Percentiles rank a stretch among this genome's conserved stretches.
Conservation (phyloP, 37 sponge, comb jelly and placozoan species). For the Petrosia ficiformis region DNA sequence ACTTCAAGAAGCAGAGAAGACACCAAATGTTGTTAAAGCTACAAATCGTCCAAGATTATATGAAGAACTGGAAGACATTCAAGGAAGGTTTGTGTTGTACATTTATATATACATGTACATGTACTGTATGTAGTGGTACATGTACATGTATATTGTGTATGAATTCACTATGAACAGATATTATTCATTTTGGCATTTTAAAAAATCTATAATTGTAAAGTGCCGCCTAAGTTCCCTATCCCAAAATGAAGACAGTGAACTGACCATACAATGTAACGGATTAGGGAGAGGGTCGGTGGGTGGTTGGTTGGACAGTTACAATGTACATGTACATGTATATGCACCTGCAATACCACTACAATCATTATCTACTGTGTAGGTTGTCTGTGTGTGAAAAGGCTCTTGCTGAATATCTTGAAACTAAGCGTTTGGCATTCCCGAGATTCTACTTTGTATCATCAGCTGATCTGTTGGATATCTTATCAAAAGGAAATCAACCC, state of each 20-base stretch:
- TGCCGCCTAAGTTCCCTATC: no score
- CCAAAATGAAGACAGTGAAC: no score
- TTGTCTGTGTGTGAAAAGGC: conserved; percentile 97
- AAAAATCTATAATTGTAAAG: no score
- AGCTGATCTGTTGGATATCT: conserved; percentile 94
- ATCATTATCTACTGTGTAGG: conserved; percentile 26
- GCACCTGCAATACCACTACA: not conserved
- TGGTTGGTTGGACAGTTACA: no score
- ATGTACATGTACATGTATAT: not conserved
- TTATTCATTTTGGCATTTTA: no score
- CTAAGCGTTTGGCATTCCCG: conserved; percentile 97
- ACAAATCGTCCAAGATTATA: conserved; percentile 81
- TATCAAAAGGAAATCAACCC: conserved; percentile 98
- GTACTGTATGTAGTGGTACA: not conserved
- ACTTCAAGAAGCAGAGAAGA: conserved; percentile 77
- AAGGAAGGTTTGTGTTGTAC: conserved; percentile 43
- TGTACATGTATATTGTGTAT: not conserved
- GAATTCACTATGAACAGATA: no score
- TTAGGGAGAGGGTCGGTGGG: no score
- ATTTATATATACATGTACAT: not conserved
- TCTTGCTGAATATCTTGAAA: conserved; percentile 97
- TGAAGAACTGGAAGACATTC: conserved; percentile 90
- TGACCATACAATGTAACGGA: no score
- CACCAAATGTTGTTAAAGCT: conserved; percentile 94
- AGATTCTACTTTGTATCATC: conserved; percentile 99